A percentile compares a stretch with the other conserved stretches of the same genome.
These are phyloP conservation scores for Percopsis omiscomaycus DNA, from an alignment of 2,797 vertebrate genomes.

Conservation along the genomic window DNA sequence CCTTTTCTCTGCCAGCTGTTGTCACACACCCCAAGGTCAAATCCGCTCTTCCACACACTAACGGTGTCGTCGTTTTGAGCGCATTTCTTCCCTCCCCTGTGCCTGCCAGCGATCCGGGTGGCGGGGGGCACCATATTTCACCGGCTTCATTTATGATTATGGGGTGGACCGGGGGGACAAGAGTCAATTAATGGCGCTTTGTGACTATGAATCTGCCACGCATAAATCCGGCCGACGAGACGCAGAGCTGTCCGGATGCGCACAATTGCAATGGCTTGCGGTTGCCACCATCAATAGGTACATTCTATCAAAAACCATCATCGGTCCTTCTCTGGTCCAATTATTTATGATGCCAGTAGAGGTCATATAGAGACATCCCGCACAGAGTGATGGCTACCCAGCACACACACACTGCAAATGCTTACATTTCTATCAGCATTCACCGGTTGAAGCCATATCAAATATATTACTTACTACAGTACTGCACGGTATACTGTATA, in stretches of 20 bases:
- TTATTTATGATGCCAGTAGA: slow-evolving; percentile 51
- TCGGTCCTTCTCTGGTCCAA: slow-evolving; percentile 37
- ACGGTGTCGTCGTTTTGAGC: slow-evolving; percentile 41
- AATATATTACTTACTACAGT: background rate
- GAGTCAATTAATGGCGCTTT: slow-evolving; percentile 73
- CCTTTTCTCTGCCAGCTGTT: slow-evolving; percentile 27
- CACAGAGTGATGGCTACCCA: slow-evolving; percentile 10
- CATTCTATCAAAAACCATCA: slow-evolving; percentile 43
- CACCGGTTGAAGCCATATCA: slow-evolving; percentile 3
- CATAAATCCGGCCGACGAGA: slow-evolving; percentile 65
- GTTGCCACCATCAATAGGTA: slow-evolving; percentile 54
- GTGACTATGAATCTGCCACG: slow-evolving; percentile 71
- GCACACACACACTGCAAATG: slow-evolving; percentile 14
- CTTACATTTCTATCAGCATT: slow-evolving; percentile 17
- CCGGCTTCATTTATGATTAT: slow-evolving; percentile 72
- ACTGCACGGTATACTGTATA: background rate
- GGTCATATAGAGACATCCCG: slow-evolving; percentile 35
- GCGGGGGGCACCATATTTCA: slow-evolving; percentile 55
- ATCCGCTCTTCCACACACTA: slow-evolving; percentile 37
- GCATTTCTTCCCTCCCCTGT: slow-evolving; percentile 41
- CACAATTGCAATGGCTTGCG: slow-evolving; percentile 58
- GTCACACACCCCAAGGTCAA: slow-evolving; percentile 63
- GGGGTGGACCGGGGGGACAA: slow-evolving; percentile 62
- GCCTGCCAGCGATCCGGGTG: slow-evolving; percentile 59
- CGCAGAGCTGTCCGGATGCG: slow-evolving; percentile 51